Evolutionary conservation across 2,888 invertebrate species (phyloP), one percentile per base, ranked within the genome.

Genomic region (Sericinus montela): DNA sequence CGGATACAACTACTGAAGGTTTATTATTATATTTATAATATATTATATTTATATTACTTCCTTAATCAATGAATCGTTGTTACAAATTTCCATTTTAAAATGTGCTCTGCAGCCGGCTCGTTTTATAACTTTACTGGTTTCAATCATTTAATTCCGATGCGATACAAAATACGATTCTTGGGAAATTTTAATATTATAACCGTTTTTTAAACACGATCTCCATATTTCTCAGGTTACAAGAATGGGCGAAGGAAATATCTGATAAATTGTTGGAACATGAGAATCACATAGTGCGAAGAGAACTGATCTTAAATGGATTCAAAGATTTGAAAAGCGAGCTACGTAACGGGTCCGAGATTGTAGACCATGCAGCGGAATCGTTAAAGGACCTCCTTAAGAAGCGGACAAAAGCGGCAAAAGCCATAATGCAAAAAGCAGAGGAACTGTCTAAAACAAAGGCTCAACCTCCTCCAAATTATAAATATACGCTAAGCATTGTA

Each of bases 231-330:
- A 88, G 87, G 50, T 60, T 88, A 35, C 65, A 75, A 61, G 55
- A 63, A 56, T 88, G 88, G 88, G 87, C 88, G 0, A 47, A 71
- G 45, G 63, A 71, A 45, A 76, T 87, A 62, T 79, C 80, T 1
- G 61, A 70, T 9, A 69, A 62, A 38, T 52, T 88, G 1, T 58
- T 62, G 25, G 65, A 75, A 30, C 75, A 67, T 37, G 83, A 87
- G 54, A 59, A 66, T 6, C 63, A 63, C 11, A 76, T 86, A 5
- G 83, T 85, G 0, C 77, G 76, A 1, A 62, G 75, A 51, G 70
- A 75, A 1, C 62, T 71, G 1, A 57, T 88, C 1, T 41, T 75
- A 7, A 72, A 78, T 45, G 69, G 76, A 15, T 86, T 85, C 53
- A 62, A 68, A 0, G 69, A 76, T 36, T 58, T 79, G 1, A 80